Evolutionary conservation across 2,888 invertebrate species (phyloP).

Genomic region (Achlya flavicornis): DNA sequence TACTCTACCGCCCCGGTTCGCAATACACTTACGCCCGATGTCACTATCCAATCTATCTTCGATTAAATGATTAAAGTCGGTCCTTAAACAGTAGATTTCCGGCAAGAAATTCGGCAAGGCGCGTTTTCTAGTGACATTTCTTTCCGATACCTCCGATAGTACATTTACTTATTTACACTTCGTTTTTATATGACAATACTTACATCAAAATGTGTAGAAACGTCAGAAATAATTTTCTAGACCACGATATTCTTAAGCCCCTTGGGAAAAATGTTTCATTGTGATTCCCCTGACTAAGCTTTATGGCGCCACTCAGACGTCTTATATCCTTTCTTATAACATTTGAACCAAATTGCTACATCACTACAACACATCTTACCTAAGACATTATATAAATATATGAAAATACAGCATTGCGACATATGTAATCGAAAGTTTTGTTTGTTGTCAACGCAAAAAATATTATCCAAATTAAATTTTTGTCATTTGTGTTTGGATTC

Average conservation of each 20-base stretch:
- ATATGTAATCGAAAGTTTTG: neutral
- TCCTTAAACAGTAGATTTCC: too few relatives aligned
- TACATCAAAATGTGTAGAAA: neutral
- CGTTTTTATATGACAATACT: too few relatives aligned
- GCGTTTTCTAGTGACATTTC: too few relatives aligned
- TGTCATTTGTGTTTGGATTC: neutral
- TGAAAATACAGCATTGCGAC: neutral
- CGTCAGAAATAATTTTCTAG: neutral
- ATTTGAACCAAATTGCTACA: neutral
- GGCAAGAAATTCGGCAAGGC: too few relatives aligned
- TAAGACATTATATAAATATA: neutral
- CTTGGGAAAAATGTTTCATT: too few relatives aligned
- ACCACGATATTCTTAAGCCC: neutral
- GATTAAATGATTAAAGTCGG: too few relatives aligned
- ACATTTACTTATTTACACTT: too few relatives aligned
- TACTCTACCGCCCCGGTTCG: too few relatives aligned
- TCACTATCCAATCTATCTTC: too few relatives aligned
- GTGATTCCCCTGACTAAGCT: neutral
- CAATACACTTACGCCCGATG: too few relatives aligned
- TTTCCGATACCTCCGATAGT: too few relatives aligned
- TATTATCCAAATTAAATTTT: neutral
- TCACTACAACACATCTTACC: neutral
- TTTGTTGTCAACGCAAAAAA: slow-evolving; percentile 1
- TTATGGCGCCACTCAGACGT: neutral
- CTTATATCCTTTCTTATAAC: neutral